Base-by-base conservation (phyloP, 2,113 vertebrate species). In the Catharus minimus region DNA sequence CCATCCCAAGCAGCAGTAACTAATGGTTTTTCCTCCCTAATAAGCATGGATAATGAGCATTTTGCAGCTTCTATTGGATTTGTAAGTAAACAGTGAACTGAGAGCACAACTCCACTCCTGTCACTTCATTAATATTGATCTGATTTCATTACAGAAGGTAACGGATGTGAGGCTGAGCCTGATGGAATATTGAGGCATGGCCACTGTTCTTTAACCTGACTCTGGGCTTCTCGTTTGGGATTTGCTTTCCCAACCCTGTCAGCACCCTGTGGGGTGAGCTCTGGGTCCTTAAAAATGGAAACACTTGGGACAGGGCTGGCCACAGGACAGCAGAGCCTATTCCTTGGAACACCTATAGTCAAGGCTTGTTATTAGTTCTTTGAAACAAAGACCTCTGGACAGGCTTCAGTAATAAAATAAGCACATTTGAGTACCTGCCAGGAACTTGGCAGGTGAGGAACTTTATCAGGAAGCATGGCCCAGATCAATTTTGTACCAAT, bases 61-160 rank as follows among this genome's bases (percentile, higher is more conserved):
- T 69, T 33, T 88, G 58, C 65, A 68, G 58, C 56, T 82, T 68
- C 73, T 52, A 62, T 50, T 82, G 53, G 67, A 61, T 93, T 82
- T 32, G 15, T 76, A 80, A 88, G 65, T 44, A 90, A 86, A 88
- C 49, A 72, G 65, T 75, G 82, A 64, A 36, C 75, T 44, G 86
- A 86, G 72, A 92, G 49, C 86, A 82, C 76, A 68, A 60, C 50
- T 82, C 88, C 71, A 30, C 58, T 88, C 41, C 62, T 69, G 43
- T 86, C 72, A 88, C 82, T 92, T 92, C 64, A 86, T 92, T 90
- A 90, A 76, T 44, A 92, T 90, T 41, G 83, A 90, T 94, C 82
- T 86, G 58, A 72, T 86, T 88, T 76, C 58, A 53, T 93, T 92
- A 80, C 64, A 69, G 83, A n/a, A 76, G 44, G 41, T 64, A 76